phyloP scores from a whole-genome alignment of 2,113 vertebrate genomes.

The Tenebrosternarchus preto region DNA sequence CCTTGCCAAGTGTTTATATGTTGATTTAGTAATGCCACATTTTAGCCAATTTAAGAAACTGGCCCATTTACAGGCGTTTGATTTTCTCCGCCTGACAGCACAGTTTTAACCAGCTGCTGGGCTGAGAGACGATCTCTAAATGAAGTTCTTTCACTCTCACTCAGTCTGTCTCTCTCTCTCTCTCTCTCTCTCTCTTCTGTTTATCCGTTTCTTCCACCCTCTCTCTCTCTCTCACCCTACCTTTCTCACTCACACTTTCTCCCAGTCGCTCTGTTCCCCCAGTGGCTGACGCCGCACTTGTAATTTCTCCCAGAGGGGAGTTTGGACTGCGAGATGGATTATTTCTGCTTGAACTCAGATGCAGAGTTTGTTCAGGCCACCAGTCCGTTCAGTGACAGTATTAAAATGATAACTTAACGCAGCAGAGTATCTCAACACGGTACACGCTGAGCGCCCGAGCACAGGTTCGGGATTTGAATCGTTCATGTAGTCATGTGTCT shows the following conservation, averaged over 20 bases:
- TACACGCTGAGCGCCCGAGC: conserved; percentile 14
- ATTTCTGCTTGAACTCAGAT: conserved; percentile 72
- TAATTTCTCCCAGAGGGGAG: conserved; percentile 69
- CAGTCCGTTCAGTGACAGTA: conserved; percentile 49
- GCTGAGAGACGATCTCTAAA: conserved; percentile 49
- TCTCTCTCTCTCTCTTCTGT: conserved; percentile 38
- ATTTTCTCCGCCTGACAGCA: conserved; percentile 33
- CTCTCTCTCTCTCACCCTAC: background rate
- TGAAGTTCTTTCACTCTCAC: conserved; percentile 49
- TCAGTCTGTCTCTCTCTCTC: conserved; percentile 26
- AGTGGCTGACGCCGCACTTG: conserved; percentile 53
- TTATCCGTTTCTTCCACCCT: background rate
- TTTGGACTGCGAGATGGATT: conserved; percentile 72
- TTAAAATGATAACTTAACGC: conserved; percentile 48
- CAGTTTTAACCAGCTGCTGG: conserved; percentile 41
- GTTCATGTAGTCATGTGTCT: background rate
- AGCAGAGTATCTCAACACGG: conserved; percentile 32
- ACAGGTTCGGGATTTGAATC: conserved; percentile 5
- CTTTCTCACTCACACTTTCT: background rate
- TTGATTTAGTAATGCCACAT: conserved; percentile 77
- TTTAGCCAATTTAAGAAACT: conserved; percentile 75
- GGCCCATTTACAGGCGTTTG: conserved; percentile 63
- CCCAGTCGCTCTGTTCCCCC: conserved; percentile 40
- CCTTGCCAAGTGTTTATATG: conserved; percentile 69
- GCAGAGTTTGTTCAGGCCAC: conserved; percentile 67